Evolutionary conservation across 2,113 vertebrate species (phyloP), one percentile per base, ranked within the genome.

Genomic region (Peucedramus taeniatus): DNA sequence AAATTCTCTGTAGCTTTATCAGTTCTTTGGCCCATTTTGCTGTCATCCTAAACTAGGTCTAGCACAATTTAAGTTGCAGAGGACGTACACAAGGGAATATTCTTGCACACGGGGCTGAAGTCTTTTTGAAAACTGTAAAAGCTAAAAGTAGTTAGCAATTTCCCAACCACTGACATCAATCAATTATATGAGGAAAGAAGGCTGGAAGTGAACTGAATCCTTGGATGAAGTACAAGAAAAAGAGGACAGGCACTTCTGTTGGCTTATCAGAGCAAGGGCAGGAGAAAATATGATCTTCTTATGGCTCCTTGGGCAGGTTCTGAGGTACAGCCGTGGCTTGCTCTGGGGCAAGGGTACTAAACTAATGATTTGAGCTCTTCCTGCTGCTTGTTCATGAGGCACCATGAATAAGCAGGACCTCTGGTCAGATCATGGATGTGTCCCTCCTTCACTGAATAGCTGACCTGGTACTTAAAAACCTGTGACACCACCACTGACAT

Each of bases 1-100:
- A 74, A 86, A 50, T 12, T 31, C 47, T 89, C 76, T 75, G 87
- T 33, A 89, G 53, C 14, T 85, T 81, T 82, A 31, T 65, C 33
- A 82, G 83, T 69, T 49, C 72, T 89, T 94, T 87, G 81, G n/a
- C 93, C 93, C 69, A 83, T 76, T 89, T 87, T 95, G 28, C 53
- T 7, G 4, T 30, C 93, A 65, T 89, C 57, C 59, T 87, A 94
- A 97, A 96, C 66, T 96, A 90, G 91, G 80, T 94, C 94, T 97
- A 65, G 49, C 59, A 44, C 39, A 51, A 64, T 87, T 84, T 82
- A 84, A 79, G n/a, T 54, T 56, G 40, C 91, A 96, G 83, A 92
- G 18, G 68, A 92, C 24, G 17, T 35, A 56, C 72, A 35, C 76
- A 72, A 82, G 94, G 94, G 95, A 97, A 93, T 91, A 94, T 57